These are phyloP conservation scores for Gnatocerus cornutus DNA, from an alignment of 2,888 invertebrate genomes.

Conservation along the genomic window DNA sequence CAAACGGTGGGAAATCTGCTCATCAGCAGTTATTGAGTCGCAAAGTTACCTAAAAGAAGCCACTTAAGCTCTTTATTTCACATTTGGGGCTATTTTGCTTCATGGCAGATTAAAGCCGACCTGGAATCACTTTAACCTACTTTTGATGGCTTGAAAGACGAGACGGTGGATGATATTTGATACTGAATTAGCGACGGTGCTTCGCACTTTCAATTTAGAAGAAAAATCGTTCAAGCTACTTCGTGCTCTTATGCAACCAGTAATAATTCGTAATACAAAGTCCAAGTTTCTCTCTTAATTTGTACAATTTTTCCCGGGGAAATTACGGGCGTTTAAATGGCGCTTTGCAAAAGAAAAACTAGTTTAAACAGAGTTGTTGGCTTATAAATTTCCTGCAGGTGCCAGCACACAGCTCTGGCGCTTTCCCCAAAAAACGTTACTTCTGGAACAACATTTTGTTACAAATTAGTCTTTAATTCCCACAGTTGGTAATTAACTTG, in stretches of 20 bases:
- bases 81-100: slow-evolving; percentile 9
- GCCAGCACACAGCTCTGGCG: neutral
- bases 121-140: slow-evolving; percentile 13
- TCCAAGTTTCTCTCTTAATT: too few relatives aligned
- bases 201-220: too few relatives aligned
- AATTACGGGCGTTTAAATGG: too few relatives aligned
- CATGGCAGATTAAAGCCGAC: slow-evolving; percentile 3
- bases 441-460: neutral
- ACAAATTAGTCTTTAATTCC: neutral
- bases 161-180: slow-evolving; percentile 13
- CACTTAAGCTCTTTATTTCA: slow-evolving; percentile 22
- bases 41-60: slow-evolving; percentile 4
- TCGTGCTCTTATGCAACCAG: too few relatives aligned
- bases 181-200: slow-evolving; percentile 14
- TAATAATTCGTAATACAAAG: too few relatives aligned
- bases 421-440: neutral
- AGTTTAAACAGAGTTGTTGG: neutral
- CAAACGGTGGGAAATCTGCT: neutral
- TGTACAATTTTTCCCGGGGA: too few relatives aligned
- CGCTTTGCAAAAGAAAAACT: neutral
- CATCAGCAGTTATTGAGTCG: slow-evolving; percentile 15
- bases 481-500: neutral
- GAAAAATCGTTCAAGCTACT: too few relatives aligned
- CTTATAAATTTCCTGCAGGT: slow-evolving; percentile 2
- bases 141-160: slow-evolving; percentile 7